Evolutionary conservation across 2,797 vertebrate genomes (phyloP).

Genomic region (Fringilla coelebs): DNA sequence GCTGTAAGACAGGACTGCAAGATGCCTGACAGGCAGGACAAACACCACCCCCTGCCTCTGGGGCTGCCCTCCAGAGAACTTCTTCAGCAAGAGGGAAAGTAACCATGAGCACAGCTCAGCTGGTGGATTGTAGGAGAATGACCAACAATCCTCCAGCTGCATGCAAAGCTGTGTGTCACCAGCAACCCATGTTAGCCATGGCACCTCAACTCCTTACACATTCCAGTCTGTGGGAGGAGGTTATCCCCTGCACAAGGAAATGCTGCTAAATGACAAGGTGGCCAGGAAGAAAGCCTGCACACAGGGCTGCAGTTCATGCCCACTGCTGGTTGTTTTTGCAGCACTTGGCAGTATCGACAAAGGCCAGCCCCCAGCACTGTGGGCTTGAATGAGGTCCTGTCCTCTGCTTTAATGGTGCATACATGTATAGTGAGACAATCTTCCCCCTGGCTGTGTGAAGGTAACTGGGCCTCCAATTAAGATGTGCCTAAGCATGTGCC

Average conservation of each 20-base stretch:
- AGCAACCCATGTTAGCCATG: neutral
- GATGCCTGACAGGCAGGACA: neutral
- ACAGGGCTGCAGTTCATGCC: neutral
- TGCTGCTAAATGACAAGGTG: neutral
- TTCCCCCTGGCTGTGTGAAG: neutral
- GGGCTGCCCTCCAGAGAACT: neutral
- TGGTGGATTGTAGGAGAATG: neutral
- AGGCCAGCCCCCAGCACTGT: rapidly evolving
- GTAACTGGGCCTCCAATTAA: neutral
- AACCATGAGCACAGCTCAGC: neutral
- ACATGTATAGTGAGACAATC: neutral
- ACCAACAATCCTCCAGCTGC: neutral
- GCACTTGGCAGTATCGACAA: neutral
- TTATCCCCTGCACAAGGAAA: rapidly evolving
- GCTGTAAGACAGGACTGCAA: neutral
- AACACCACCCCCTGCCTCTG: neutral
- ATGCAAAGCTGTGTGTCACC: neutral
- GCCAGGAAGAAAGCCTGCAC: neutral
- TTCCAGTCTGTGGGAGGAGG: neutral
- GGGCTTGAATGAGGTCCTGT: neutral
- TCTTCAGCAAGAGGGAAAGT: neutral
- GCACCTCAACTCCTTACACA: neutral
- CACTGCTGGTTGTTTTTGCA: neutral
- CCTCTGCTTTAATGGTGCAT: neutral
- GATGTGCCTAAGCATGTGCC: neutral